Evolutionary conservation across 92 coral and sea anemone genomes (phyloP).

Genomic region (Meandrina meandrites): DNA sequence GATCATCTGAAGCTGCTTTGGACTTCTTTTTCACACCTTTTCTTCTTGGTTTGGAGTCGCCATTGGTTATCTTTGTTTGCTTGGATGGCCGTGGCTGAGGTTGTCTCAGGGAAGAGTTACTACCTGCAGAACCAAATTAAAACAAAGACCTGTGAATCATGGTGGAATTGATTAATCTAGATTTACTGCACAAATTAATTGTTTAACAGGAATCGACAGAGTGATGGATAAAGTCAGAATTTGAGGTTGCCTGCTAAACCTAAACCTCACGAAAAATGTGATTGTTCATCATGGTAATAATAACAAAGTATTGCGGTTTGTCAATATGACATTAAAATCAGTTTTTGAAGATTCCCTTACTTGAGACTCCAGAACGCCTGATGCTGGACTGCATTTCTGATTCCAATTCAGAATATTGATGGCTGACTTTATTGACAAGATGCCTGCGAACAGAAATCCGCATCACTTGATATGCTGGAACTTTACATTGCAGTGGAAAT

Average conservation of each 20-base stretch:
- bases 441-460: slow-evolving; percentile 37
- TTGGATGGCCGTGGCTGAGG: not conserved
- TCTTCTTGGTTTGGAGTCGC: slow-evolving; percentile 6
- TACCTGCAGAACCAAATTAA: slow-evolving; percentile 2
- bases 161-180: no score
- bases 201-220: no score
- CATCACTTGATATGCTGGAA: not conserved
- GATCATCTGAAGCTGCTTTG: slow-evolving; percentile 21
- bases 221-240: no score
- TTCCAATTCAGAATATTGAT: slow-evolving; percentile 69
- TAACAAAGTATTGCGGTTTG: no score
- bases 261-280: no score
- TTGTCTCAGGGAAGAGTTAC: slow-evolving; percentile 37
- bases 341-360: slow-evolving; percentile 2
- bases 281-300: no score
- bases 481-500: no score
- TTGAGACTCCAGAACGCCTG: slow-evolving; percentile 27
- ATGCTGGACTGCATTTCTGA: slow-evolving; percentile 54
- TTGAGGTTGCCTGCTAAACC: no score
- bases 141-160: no score
- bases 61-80: slow-evolving; percentile 25
- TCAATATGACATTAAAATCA: not conserved
- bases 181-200: no score
- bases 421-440: slow-evolving; percentile 54
- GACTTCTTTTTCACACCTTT: slow-evolving; percentile 21